These are phyloP conservation scores for Uromys caudimaculatus DNA, from an alignment of 2,797 vertebrate genomes.

Conservation along the genomic window DNA sequence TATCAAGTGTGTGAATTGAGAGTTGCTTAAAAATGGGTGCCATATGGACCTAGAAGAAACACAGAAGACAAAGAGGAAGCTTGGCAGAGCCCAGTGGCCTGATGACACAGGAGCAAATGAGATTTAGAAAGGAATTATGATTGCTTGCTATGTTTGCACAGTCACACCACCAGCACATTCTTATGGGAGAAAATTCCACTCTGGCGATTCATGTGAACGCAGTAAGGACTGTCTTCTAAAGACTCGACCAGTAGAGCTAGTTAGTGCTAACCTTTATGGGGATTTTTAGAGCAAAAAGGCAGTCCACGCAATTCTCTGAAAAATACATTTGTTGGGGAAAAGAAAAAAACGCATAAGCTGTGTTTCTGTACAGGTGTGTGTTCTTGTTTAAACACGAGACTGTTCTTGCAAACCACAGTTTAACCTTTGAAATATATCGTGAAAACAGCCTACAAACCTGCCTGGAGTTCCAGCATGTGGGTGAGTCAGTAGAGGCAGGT, in stretches of 20 bases:
- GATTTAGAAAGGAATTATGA: not conserved
- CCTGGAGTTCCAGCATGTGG: not conserved
- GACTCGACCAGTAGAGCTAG: not conserved
- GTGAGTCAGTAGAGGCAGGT: not conserved
- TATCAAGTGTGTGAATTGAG: not conserved
- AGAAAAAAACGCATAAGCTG: not conserved
- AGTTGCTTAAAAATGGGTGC: not conserved
- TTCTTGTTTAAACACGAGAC: not conserved
- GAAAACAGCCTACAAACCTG: not conserved
- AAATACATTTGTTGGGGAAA: not conserved
- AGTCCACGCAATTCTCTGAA: not conserved
- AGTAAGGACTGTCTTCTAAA: not conserved
- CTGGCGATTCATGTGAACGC: not conserved
- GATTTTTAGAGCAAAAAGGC: not conserved
- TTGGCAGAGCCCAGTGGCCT: not conserved
- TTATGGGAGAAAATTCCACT: conserved; percentile 12
- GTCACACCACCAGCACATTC: not conserved
- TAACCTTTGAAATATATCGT: not conserved
- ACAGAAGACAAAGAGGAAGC: not conserved
- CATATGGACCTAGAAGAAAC: not conserved
- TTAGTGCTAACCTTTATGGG: too few species aligned
- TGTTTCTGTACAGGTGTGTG: not conserved
- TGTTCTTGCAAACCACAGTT: not conserved
- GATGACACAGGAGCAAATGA: not conserved
- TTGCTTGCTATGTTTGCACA: not conserved